phyloP scores from a whole-genome alignment of 2,888 invertebrate genomes.

The Diaperis boleti region DNA sequence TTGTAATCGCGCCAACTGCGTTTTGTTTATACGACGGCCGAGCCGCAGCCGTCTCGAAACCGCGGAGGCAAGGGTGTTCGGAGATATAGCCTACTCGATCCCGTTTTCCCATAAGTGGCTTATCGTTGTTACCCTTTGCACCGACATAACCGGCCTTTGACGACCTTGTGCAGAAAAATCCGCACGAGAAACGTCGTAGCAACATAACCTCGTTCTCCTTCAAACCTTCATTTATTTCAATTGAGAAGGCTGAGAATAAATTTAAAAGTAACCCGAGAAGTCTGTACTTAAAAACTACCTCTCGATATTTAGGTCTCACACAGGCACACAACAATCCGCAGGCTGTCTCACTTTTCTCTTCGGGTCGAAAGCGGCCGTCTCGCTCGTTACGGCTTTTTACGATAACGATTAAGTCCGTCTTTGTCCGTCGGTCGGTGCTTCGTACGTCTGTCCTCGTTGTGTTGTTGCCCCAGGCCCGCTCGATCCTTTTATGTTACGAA shows the following conservation, averaged over 20 bases:
- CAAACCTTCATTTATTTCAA: conserved; percentile 42
- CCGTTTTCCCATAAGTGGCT: neutral
- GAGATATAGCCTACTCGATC: neutral
- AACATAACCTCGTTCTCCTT: conserved; percentile 37
- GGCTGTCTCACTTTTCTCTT: conserved; percentile 19
- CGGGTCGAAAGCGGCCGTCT: neutral
- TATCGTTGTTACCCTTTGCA: conserved; percentile 3
- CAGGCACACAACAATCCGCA: conserved; percentile 20
- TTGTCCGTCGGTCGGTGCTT: neutral
- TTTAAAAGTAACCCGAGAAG: conserved; percentile 45
- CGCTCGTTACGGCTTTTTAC: conserved; percentile 2
- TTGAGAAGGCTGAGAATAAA: conserved; percentile 44
- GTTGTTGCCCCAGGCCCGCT: conserved; percentile 52
- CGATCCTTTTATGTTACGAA: conserved; percentile 56
- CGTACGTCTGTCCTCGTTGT: conserved; percentile 35
- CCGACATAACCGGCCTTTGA: neutral
- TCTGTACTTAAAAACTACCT: conserved; percentile 44
- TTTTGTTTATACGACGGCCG: conserved; percentile 2
- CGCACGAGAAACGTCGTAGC: conserved; percentile 6
- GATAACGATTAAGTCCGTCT: conserved; percentile 23
- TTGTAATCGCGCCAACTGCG: neutral
- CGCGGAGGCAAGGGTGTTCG: neutral
- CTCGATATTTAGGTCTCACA: conserved; percentile 37
- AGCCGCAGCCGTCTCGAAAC: neutral
- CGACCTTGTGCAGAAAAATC: conserved; percentile 14